A percentile compares a stretch with the other conserved stretches of the same genome.
phyloP scores from a whole-genome alignment of 2,888 invertebrate species.

The Melanotus villosus region DNA sequence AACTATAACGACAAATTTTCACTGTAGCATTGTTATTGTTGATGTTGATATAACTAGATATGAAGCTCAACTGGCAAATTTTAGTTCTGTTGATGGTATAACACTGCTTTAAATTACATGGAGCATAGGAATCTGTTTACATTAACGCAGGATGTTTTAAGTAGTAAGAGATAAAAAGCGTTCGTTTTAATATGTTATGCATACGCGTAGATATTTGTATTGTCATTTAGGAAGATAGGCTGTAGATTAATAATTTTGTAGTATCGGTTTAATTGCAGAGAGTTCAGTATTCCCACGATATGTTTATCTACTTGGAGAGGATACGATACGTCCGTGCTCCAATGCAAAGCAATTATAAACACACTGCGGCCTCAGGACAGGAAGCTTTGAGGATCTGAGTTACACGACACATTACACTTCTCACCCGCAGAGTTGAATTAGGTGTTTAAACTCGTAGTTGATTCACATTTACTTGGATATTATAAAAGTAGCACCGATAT shows the following conservation, averaged over 20 bases:
- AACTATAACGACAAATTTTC: too few species aligned
- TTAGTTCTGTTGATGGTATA: too few species aligned
- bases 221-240: conserved; percentile 16
- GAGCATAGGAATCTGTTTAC: too few species aligned
- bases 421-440: conserved; percentile 32
- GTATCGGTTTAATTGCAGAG: conserved; percentile 36
- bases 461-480: conserved; percentile 24
- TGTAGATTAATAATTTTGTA: conserved; percentile 37
- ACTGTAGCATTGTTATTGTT: too few species aligned
- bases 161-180: too few species aligned
- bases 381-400: conserved; percentile 36
- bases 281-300: conserved; percentile 37
- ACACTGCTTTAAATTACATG: too few species aligned
- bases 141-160: too few species aligned
- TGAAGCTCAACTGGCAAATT: too few species aligned
- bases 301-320: conserved; percentile 25
- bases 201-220: conserved; percentile 2
- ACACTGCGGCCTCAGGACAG: conserved; percentile 28
- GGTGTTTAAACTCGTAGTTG: conserved; percentile 26
- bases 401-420: conserved; percentile 33
- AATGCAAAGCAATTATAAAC: conserved; percentile 32
- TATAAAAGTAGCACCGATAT: conserved; percentile 6
- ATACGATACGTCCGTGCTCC: conserved; percentile 22
- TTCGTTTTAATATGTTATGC: too few species aligned
- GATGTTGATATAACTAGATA: too few species aligned